These are phyloP conservation scores for Gallirallus australis DNA, from an alignment of 2,797 vertebrate species.

Conservation along the genomic window DNA sequence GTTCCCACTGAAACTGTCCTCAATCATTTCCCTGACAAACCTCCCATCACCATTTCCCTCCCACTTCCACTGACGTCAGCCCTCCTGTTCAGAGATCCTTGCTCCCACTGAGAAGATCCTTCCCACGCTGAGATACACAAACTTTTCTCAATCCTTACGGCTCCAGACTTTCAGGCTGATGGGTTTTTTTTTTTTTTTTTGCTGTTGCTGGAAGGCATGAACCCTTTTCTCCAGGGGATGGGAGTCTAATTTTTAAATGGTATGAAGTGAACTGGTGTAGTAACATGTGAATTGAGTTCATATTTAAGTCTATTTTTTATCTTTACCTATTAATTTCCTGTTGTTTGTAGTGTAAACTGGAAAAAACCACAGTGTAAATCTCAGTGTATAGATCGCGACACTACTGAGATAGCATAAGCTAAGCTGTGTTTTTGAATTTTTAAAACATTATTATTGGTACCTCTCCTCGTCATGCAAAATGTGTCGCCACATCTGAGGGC, in stretches of 20 bases:
- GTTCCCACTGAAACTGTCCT: conserved; percentile 20
- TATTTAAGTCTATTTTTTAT: neutral
- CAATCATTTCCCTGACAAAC: conserved; percentile 16
- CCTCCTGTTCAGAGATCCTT: conserved; percentile 20
- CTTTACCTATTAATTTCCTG: neutral
- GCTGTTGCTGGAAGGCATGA: neutral
- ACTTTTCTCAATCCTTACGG: neutral
- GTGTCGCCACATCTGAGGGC: neutral
- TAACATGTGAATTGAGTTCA: neutral
- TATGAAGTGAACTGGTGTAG: neutral
- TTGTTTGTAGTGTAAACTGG: neutral
- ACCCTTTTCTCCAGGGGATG: neutral
- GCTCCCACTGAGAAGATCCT: conserved; percentile 44
- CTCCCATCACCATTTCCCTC: conserved; percentile 45
- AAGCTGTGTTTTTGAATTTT: neutral
- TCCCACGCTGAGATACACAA: conserved; percentile 29
- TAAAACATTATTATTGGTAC: neutral
- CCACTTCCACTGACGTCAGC: conserved; percentile 64
- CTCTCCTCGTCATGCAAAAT: neutral
- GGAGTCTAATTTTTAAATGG: neutral
- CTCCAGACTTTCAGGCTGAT: neutral
- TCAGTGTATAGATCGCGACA: neutral
- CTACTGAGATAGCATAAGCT: neutral
- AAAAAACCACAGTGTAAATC: neutral
- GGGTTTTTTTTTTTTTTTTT: neutral